Evolutionary conservation across 1,140 invertebrate species (phyloP).

Genomic region (Apis florea): DNA sequence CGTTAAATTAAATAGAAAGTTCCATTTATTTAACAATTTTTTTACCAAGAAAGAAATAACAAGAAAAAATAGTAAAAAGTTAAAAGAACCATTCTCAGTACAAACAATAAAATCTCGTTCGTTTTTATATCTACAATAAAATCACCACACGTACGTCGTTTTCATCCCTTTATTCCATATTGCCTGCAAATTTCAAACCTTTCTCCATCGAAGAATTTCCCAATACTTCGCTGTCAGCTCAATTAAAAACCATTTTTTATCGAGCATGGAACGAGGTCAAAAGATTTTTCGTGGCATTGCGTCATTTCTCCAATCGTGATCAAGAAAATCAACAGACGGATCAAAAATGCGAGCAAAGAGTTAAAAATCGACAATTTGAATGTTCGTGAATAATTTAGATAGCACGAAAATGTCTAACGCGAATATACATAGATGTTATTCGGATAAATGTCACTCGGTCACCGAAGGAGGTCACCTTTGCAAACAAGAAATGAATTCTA

Average conservation of each 20-base stretch:
- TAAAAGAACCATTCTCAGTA: neutral
- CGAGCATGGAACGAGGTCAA: too few species aligned
- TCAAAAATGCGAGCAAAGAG: constrained; percentile 2
- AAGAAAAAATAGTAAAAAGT: too few species aligned
- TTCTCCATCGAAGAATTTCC: neutral
- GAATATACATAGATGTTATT: constrained; percentile 58
- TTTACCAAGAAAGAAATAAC: neutral
- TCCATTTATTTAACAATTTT: neutral
- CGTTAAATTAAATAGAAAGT: neutral
- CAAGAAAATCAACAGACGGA: neutral
- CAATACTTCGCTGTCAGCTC: neutral
- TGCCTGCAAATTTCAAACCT: neutral
- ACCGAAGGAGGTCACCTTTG: constrained; percentile 30
- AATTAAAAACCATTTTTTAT: constrained; percentile 25
- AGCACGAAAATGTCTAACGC: constrained; percentile 41
- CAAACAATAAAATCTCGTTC: neutral
- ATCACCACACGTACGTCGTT: neutral
- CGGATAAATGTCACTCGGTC: constrained; percentile 69
- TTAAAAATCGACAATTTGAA: constrained; percentile 44
- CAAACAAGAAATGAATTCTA: constrained; percentile 24
- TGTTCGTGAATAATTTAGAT: constrained; percentile 57
- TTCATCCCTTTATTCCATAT: constrained; percentile 6
- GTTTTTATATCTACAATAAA: neutral
- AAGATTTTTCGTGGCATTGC: neutral
- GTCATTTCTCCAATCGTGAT: neutral